phyloP scores from a whole-genome alignment of 2,888 invertebrate species.

The Atrina japonica region DNA sequence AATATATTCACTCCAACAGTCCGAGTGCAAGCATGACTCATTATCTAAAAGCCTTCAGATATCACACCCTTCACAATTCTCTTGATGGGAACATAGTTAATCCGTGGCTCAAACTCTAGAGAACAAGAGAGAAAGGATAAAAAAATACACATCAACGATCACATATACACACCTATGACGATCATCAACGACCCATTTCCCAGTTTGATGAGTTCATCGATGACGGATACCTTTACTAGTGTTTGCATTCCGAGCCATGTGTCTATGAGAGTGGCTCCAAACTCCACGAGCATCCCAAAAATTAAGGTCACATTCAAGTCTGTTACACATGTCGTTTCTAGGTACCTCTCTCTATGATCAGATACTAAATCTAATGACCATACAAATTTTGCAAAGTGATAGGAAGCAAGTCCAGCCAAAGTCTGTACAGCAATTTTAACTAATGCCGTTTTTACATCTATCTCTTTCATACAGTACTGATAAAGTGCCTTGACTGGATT shows the following conservation, averaged over 20 bases:
- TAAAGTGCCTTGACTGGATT: conserved; percentile 72
- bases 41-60: too few relatives aligned
- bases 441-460: conserved; percentile 50
- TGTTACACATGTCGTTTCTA: conserved; percentile 66
- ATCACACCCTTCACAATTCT: too few relatives aligned
- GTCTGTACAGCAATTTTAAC: conserved; percentile 63
- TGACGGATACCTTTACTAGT: conserved; percentile 50
- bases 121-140: too few relatives aligned
- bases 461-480: conserved; percentile 53
- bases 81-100: too few relatives aligned
- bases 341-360: conserved; percentile 71
- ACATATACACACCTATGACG: conserved; percentile 60
- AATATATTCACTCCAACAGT: too few relatives aligned
- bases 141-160: background rate
- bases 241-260: conserved; percentile 72
- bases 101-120: too few relatives aligned
- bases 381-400: conserved; percentile 67
- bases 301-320: conserved; percentile 69
- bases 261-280: conserved; percentile 68
- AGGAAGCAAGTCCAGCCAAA: conserved; percentile 70
- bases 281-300: conserved; percentile 66
- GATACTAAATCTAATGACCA: conserved; percentile 74
- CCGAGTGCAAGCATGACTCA: too few relatives aligned
- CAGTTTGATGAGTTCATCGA: conserved; percentile 70
- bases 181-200: conserved; percentile 71